Base-by-base conservation (phyloP, 2,888 invertebrate species). In the Athripsodes cinereus region DNA sequence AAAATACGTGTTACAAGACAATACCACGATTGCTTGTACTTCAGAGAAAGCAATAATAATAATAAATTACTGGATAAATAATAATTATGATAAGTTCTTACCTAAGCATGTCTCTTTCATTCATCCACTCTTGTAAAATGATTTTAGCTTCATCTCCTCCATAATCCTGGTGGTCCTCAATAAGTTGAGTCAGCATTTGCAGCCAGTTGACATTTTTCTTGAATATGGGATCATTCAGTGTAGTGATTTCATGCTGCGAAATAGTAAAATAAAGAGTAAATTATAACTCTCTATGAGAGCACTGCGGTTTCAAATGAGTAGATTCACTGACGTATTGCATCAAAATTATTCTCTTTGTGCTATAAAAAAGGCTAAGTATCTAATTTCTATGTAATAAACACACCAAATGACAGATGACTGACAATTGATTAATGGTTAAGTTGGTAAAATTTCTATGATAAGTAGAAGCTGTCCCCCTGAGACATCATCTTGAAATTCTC, bases 161-260 rank as follows among this genome's bases (percentile, higher is more conserved):
- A 66, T 85, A 83, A 69, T 92, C 90, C 72, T 95, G 94, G 70
- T 90, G 87, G 66, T 92, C 90, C 71, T 94, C 94, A 53, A 96
- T 93, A 8, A 96, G 75, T 67, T 89, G 88, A 0, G 94, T 94
- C 51, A 96, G 72, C 87, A 93, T 92, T 72, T 93, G 92, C 48
- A 94, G 79, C 94, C 94, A 94, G 71, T 93, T 91, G 2, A 93
- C 91, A 68, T 90, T 87, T 69, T 85, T 82, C 69, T 95, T 94
- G 74, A 94, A 97, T 62, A 86, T 82, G 20, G 80, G 81, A 26
- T 83, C 82, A 72, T 96, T 96, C 55, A 96, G 75, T 0, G 91
- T 94, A 65, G 90, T 81, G 64, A 96, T 96, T 77, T 97, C 97
- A 69, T 92, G 89, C 92, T 96, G 64, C 65, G 10, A 26, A 26